Percentiles rank a stretch among this genome's conserved stretches.
Evolutionary conservation across 2,888 invertebrate species (phyloP).

Genomic region (Zaprionus bogoriensis): DNA sequence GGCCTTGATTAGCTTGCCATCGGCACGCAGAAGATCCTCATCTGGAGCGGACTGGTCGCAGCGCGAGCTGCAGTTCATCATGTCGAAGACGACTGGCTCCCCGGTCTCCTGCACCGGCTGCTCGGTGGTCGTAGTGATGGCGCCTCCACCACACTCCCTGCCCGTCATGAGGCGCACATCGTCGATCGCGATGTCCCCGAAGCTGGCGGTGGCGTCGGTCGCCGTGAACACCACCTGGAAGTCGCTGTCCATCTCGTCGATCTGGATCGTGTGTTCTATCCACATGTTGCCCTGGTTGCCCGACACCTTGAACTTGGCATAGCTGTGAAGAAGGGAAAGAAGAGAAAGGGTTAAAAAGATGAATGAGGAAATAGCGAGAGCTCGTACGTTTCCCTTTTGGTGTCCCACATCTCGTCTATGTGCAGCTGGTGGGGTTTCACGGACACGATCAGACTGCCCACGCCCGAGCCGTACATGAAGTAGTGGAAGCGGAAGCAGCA

Average conservation of each 20-base stretch:
- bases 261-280: conserved; percentile 84
- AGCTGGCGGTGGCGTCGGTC: conserved; percentile 86
- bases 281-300: conserved; percentile 89
- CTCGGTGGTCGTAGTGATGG: conserved; percentile 37
- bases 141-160: conserved; percentile 58
- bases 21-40: accelerated
- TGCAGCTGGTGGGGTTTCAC: conserved; percentile 83
- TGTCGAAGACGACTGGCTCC: conserved; percentile 64
- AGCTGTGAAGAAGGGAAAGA: conserved; percentile 47
- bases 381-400: conserved; percentile 22
- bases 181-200: conserved; percentile 92
- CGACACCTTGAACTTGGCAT: conserved; percentile 85
- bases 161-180: conserved; percentile 87
- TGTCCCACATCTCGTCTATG: conserved; percentile 45
- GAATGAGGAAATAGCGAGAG: background rate
- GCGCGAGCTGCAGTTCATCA: conserved; percentile 74
- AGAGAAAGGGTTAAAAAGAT: background rate
- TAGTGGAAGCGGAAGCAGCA: conserved; percentile 89
- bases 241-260: conserved; percentile 83
- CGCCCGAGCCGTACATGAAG: conserved; percentile 89
- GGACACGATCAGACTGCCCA: conserved; percentile 85
- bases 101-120: conserved; percentile 7
- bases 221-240: conserved; percentile 90
- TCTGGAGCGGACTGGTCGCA: conserved; percentile 9
- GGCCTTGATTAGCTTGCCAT: conserved; percentile 57